Evolutionary conservation across 1,140 invertebrate species (phyloP).

Genomic region (Rhopalosiphum maidis): DNA sequence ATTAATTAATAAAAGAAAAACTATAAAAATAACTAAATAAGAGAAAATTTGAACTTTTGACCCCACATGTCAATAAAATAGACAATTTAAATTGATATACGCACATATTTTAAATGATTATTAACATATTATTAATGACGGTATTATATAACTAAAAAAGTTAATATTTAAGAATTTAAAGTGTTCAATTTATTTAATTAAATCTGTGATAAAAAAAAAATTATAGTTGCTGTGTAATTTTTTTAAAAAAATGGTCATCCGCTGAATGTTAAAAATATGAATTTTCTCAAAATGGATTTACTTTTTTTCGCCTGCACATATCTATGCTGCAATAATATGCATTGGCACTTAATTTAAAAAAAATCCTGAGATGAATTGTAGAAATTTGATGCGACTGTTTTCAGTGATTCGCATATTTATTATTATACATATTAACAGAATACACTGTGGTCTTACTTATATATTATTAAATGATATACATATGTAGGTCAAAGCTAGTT

Average conservation of each 20-base stretch:
- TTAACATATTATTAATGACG: background rate
- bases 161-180: background rate
- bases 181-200: background rate
- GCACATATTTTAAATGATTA: background rate
- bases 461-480: too few relatives aligned
- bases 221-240: background rate
- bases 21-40: too few relatives aligned
- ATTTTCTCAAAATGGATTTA: background rate
- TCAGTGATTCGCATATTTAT: background rate
- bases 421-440: background rate
- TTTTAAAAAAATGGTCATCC: background rate
- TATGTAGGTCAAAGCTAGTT: background rate
- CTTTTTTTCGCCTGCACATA: background rate
- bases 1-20: too few relatives aligned
- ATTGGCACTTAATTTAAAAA: background rate
- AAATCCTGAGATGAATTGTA: background rate
- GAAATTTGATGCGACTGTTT: background rate
- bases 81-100: background rate
- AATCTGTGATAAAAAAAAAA: background rate
- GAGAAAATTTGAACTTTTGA: background rate
- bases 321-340: background rate
- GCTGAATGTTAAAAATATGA: background rate
- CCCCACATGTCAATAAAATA: background rate
- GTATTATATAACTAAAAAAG: background rate
- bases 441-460: background rate